These are phyloP conservation scores for Mola mola DNA, from an alignment of 2,113 vertebrate genomes.

Conservation along the genomic window DNA sequence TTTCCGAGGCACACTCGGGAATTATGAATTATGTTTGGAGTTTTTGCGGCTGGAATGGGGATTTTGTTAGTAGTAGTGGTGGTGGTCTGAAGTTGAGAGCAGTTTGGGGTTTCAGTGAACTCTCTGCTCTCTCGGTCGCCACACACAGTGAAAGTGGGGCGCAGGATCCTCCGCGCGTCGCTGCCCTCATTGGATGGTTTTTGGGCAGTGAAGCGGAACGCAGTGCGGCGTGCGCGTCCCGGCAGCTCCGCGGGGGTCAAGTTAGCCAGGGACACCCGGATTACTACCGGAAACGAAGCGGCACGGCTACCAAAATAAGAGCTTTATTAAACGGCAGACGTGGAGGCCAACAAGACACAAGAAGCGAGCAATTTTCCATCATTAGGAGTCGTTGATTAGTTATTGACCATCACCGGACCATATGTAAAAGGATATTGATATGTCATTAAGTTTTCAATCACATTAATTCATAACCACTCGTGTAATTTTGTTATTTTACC, in stretches of 20 bases:
- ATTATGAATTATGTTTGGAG: no score
- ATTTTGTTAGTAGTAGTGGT: no score
- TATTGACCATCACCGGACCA: no score
- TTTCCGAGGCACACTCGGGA: no score
- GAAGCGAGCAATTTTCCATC: no score
- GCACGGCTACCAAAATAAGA: constrained; percentile 35
- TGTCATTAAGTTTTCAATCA: no score
- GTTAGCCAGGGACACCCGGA: not conserved
- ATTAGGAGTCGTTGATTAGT: no score
- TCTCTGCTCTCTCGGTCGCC: constrained; percentile 8
- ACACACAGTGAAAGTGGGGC: constrained; percentile 40
- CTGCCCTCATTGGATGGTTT: constrained; percentile 79
- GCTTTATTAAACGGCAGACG: not conserved
- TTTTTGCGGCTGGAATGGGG: no score
- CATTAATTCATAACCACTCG: no score
- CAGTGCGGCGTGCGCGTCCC: constrained; percentile 59
- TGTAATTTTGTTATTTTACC: no score
- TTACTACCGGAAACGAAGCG: constrained; percentile 4
- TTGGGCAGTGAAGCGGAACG: constrained; percentile 72
- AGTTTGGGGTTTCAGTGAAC: constrained; percentile 6
- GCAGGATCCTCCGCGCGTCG: constrained; percentile 47
- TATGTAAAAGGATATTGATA: no score
- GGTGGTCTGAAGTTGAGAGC: no score
- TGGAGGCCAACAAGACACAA: not conserved
- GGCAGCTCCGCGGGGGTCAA: constrained; percentile 38